These are phyloP conservation scores for Lithophane socia DNA, from an alignment of 2,888 invertebrate genomes.

Conservation along the genomic window DNA sequence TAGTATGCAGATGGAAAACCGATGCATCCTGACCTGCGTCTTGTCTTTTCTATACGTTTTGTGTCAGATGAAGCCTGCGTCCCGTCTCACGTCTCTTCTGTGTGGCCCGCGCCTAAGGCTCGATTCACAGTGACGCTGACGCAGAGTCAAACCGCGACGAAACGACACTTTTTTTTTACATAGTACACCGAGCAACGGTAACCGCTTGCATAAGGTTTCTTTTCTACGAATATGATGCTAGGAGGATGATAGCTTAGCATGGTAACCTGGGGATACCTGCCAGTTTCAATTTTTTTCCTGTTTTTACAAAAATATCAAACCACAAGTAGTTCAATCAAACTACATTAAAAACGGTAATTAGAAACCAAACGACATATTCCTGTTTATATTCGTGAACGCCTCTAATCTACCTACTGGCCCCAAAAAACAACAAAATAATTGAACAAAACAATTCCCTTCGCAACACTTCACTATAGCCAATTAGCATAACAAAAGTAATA, in stretches of 20 bases:
- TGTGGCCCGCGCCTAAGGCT: neutral
- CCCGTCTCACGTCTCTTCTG: no score
- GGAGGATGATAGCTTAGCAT: neutral
- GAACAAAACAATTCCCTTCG: constrained; percentile 17
- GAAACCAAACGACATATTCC: constrained; percentile 41
- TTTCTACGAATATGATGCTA: neutral
- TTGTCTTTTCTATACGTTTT: no score
- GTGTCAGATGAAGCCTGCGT: no score
- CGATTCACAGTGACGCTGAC: neutral
- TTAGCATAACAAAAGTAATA: constrained; percentile 56
- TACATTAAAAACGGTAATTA: constrained; percentile 25
- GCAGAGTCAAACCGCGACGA: neutral
- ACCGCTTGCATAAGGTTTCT: neutral
- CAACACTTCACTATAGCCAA: constrained; percentile 26
- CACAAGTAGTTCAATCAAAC: constrained; percentile 34
- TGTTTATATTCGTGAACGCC: constrained; percentile 20
- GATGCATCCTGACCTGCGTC: no score
- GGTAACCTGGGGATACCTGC: constrained; percentile 2
- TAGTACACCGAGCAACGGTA: no score
- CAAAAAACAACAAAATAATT: constrained; percentile 44
- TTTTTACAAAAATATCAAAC: constrained; percentile 29
- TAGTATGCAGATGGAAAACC: no score
- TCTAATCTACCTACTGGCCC: constrained; percentile 11
- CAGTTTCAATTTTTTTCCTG: constrained; percentile 19
- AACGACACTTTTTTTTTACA: neutral